Conservation (phyloP, 2,797 vertebrate species). For the Pelodytes ibericus region DNA sequence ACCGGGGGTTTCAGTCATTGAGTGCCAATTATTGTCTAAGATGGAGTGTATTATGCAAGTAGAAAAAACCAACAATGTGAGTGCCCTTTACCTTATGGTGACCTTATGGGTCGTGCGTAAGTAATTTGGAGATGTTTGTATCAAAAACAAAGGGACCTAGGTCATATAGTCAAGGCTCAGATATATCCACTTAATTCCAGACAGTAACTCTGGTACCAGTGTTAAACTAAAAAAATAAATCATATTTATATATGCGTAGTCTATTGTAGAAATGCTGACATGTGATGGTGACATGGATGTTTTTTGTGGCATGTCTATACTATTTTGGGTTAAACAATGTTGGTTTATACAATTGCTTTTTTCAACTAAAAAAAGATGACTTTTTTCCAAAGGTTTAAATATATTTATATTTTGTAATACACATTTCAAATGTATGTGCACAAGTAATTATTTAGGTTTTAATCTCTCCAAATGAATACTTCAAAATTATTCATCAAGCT, state of each 20-base stretch:
- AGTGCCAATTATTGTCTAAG: constrained; percentile 63
- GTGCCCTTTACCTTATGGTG: constrained; percentile 60
- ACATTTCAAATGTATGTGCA: too few species aligned
- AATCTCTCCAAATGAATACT: too few species aligned
- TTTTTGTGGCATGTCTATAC: too few species aligned
- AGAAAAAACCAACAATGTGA: constrained; percentile 58
- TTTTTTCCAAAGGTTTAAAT: too few species aligned
- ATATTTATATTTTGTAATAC: too few species aligned
- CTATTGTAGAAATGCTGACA: not conserved
- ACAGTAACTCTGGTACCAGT: constrained; percentile 26
- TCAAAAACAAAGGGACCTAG: constrained; percentile 43
- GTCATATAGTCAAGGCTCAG: constrained; percentile 41
- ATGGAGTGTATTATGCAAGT: constrained; percentile 57
- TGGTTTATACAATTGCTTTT: too few species aligned
- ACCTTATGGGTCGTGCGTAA: constrained; percentile 48
- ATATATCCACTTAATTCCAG: constrained; percentile 34
- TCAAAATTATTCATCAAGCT: too few species aligned
- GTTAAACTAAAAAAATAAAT: constrained; percentile 20
- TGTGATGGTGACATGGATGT: too few species aligned
- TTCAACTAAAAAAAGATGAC: too few species aligned
- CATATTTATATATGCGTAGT: constrained; percentile 17
- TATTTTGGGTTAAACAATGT: too few species aligned
- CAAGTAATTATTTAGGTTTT: too few species aligned
- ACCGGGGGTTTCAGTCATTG: constrained; percentile 40
- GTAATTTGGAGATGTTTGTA: constrained; percentile 55